Evolutionary conservation across 2,113 vertebrate species (phyloP).

Genomic region (Dascyllus trimaculatus): DNA sequence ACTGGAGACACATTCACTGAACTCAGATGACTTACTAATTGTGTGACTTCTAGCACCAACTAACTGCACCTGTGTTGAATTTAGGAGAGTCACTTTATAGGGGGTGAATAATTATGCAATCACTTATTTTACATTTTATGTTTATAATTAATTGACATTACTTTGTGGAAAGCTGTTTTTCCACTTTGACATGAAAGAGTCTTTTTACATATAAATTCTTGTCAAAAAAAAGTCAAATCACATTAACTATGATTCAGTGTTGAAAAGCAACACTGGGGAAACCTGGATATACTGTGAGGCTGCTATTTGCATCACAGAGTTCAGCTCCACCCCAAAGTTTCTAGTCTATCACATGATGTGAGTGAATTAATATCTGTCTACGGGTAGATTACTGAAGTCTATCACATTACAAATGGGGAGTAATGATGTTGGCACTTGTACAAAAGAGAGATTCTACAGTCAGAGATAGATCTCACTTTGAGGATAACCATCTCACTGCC

Average conservation of each 20-base stretch:
- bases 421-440: background rate
- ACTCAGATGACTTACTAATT: too few relatives aligned
- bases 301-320: constrained; percentile 16
- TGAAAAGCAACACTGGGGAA: background rate
- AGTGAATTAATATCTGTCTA: constrained; percentile 58
- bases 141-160: too few relatives aligned
- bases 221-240: too few relatives aligned
- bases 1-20: too few relatives aligned
- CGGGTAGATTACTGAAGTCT: constrained; percentile 38
- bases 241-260: background rate
- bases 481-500: background rate
- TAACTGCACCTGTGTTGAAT: too few relatives aligned
- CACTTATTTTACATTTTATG: too few relatives aligned
- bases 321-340: constrained; percentile 1
- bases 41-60: too few relatives aligned
- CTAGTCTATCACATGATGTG: constrained; percentile 48
- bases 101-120: too few relatives aligned
- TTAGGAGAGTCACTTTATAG: too few relatives aligned
- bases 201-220: too few relatives aligned
- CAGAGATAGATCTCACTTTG: background rate
- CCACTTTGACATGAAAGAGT: too few relatives aligned
- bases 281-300: constrained; percentile 3
- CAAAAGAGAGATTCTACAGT: background rate
- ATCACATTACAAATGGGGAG: constrained; percentile 47
- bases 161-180: too few relatives aligned